A percentile compares a stretch with the other conserved stretches of the same genome.
phyloP scores from a whole-genome alignment of 37 sponge, comb jelly and placozoan genomes.

The Spongilla lacustris region DNA sequence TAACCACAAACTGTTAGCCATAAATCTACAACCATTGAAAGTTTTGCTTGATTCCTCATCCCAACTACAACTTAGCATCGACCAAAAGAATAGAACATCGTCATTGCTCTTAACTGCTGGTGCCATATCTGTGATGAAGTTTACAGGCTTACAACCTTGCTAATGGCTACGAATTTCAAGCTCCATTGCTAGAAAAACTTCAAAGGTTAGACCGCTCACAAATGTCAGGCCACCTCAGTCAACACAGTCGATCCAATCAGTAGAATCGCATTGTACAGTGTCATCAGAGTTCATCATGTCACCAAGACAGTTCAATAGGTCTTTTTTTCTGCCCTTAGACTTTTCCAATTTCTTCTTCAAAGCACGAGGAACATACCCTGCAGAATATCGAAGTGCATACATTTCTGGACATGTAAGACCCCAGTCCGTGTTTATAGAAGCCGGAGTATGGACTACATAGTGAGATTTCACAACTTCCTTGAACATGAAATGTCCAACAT shows the following conservation, averaged over 20 bases:
- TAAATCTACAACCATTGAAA: constrained; percentile 15
- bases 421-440: background rate
- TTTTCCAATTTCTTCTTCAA: constrained; percentile 25
- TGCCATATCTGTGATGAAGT: constrained; percentile 2
- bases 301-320: constrained; percentile 15
- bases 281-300: constrained; percentile 22
- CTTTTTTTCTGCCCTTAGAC: constrained; percentile 15
- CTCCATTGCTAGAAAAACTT: constrained; percentile 28
- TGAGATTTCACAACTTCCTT: constrained; percentile 9
- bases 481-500: constrained; percentile 24
- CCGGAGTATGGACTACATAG: background rate
- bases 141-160: background rate
- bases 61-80: constrained; percentile 13
- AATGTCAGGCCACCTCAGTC: constrained; percentile 24
- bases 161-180: constrained; percentile 14
- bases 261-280: constrained; percentile 2
- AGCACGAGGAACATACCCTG: constrained; percentile 31
- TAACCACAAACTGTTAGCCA: constrained; percentile 24
- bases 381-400: constrained; percentile 32
- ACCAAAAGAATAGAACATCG: constrained; percentile 23
- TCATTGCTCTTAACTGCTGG: constrained; percentile 5
- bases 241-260: constrained; percentile 18
- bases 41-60: constrained; percentile 2
- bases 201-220: constrained; percentile 10
- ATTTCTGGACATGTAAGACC: constrained; percentile 11